These are phyloP conservation scores for Cyclophora punctaria DNA, from an alignment of 2,888 invertebrate genomes.

Conservation along the genomic window DNA sequence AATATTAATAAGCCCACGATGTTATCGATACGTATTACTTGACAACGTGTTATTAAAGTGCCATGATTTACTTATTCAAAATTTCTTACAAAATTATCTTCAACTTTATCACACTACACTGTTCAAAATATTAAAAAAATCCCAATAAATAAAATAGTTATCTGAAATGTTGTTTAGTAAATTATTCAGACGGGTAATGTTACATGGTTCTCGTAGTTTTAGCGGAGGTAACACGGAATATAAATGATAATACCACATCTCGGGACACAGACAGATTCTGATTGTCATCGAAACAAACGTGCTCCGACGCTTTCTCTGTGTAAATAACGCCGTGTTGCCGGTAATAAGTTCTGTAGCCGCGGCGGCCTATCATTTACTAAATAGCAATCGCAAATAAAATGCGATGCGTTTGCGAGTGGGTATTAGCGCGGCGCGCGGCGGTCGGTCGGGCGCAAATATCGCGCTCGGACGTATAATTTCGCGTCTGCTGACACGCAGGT, in stretches of 20 bases:
- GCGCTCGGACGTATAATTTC: conserved; percentile 63
- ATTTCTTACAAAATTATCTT: too few species aligned
- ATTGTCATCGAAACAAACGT: conserved; percentile 66
- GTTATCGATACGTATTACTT: neutral
- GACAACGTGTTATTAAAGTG: too few species aligned
- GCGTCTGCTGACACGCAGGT: conserved; percentile 54
- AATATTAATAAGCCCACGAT: too few species aligned
- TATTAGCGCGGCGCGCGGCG: conserved; percentile 37
- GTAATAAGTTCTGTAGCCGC: conserved; percentile 58
- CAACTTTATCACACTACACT: too few species aligned
- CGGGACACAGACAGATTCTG: conserved; percentile 58
- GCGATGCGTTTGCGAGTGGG: conserved; percentile 31
- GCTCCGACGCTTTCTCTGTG: conserved; percentile 38
- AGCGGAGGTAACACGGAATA: conserved; percentile 40
- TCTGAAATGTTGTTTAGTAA: conserved; percentile 38
- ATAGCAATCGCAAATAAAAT: conserved; percentile 64
- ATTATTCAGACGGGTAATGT: conserved; percentile 37
- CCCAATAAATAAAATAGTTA: conserved; percentile 11
- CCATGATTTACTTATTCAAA: too few species aligned
- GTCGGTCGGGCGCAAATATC: conserved; percentile 46
- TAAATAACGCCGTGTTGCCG: conserved; percentile 46
- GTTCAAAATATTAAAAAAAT: neutral
- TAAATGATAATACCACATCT: conserved; percentile 51
- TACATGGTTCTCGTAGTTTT: conserved; percentile 27
- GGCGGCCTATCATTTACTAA: conserved; percentile 62